Conservation (phyloP, 2,888 invertebrate species). For the Conops quadrifasciatus region DNA sequence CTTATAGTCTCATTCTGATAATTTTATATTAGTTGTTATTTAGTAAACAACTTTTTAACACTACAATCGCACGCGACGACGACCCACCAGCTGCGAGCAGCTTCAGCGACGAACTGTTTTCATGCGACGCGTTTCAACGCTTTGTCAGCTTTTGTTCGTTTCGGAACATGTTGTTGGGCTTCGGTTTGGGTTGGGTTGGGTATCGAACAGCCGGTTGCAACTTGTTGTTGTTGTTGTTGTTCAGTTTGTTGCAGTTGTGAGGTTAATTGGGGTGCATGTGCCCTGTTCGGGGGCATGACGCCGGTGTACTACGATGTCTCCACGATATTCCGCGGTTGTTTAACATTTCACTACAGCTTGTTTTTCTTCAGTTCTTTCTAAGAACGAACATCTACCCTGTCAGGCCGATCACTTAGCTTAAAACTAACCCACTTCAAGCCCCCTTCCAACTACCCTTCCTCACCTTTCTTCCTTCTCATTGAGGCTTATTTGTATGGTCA, state of each 20-base stretch:
- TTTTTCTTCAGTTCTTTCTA: too few relatives aligned
- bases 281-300: too few relatives aligned
- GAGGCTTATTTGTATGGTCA: conserved; percentile 4
- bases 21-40: neutral
- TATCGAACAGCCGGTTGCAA: conserved; percentile 17
- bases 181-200: neutral
- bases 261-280: too few relatives aligned
- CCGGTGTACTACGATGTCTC: too few relatives aligned
- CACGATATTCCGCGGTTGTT: too few relatives aligned
- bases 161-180: neutral
- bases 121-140: neutral
- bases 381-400: too few relatives aligned
- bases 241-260: conserved; percentile 1
- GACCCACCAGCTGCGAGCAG: conserved; percentile 5
- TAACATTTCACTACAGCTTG: too few relatives aligned
- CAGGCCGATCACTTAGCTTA: too few relatives aligned
- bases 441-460: too few relatives aligned
- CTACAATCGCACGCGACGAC: neutral
- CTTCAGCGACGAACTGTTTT: conserved; percentile 25
- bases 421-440: too few relatives aligned
- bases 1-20: neutral
- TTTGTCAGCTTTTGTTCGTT: neutral
- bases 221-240: conserved; percentile 2
- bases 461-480: conserved; percentile 2
- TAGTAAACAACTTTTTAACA: neutral